Evolutionary conservation across 2,113 vertebrate genomes (phyloP).

Genomic region (Neopipo cinnamomea): DNA sequence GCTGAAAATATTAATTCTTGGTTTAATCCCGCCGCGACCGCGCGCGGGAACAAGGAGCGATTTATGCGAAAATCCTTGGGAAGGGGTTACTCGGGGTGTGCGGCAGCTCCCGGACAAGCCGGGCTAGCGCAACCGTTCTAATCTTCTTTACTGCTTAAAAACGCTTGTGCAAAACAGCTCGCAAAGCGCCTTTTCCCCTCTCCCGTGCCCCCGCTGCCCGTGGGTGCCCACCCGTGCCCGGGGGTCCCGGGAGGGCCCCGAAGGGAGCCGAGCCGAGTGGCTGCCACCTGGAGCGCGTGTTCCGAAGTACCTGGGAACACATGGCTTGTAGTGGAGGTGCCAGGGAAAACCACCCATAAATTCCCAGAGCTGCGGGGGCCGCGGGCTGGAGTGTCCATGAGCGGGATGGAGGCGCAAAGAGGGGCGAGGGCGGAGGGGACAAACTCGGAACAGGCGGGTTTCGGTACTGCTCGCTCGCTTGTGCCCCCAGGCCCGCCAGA

Average conservation of each 20-base stretch:
- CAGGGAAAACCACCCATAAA: not conserved
- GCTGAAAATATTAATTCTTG: not conserved
- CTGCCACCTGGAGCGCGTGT: not conserved
- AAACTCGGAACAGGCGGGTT: fast-evolving
- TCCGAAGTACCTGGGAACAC: not conserved
- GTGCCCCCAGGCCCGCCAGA: not conserved
- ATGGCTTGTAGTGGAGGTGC: not conserved
- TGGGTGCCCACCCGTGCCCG: not conserved
- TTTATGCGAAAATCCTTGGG: not conserved
- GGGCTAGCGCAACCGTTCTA: not conserved
- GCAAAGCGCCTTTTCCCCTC: no score
- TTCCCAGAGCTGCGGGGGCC: not conserved
- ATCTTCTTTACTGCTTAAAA: conserved; percentile 12
- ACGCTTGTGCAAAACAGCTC: not conserved
- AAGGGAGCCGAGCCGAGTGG: not conserved
- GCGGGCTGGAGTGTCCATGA: not conserved
- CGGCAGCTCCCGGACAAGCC: not conserved
- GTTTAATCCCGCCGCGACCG: not conserved
- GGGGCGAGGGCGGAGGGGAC: not conserved
- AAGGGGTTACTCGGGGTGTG: not conserved
- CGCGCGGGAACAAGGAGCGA: conserved; percentile 6
- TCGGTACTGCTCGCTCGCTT: fast-evolving
- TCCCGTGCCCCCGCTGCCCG: not conserved
- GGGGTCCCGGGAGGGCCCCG: not conserved
- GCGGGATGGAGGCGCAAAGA: not conserved